phyloP scores from a whole-genome alignment of 2,797 vertebrate genomes.

The Coregonus ussuriensis region DNA sequence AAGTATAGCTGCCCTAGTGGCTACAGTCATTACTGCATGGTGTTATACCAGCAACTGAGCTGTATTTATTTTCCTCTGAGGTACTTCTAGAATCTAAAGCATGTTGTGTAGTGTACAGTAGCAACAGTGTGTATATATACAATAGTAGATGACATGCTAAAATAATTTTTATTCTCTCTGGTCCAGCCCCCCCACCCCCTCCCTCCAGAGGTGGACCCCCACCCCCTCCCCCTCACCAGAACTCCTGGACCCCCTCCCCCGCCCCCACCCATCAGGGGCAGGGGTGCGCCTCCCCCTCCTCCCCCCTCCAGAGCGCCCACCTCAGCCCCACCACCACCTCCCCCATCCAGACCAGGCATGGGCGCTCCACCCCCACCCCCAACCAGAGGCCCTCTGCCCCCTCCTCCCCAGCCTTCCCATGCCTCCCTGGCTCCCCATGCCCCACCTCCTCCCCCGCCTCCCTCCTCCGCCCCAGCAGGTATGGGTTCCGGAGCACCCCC shows the following conservation, averaged over 20 bases:
- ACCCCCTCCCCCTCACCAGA: constrained; percentile 65
- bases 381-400: constrained; percentile 60
- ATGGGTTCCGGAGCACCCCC: constrained; percentile 62
- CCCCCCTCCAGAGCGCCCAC: constrained; percentile 82
- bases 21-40: not conserved
- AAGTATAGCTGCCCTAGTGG: not conserved
- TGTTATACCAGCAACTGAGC: not conserved
- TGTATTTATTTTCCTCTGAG: not conserved
- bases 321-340: constrained; percentile 83
- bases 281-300: constrained; percentile 85
- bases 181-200: constrained; percentile 73
- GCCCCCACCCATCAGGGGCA: constrained; percentile 82
- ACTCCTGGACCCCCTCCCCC: constrained; percentile 74
- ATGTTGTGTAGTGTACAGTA: not conserved
- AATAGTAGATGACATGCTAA: not conserved
- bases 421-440: constrained; percentile 44
- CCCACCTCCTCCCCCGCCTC: constrained; percentile 67
- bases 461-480: constrained; percentile 45
- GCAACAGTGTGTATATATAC: not conserved
- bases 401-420: constrained; percentile 66
- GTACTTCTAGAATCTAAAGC: not conserved
- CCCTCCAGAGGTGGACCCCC: constrained; percentile 73
- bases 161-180: not conserved
- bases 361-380: constrained; percentile 82
- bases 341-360: constrained; percentile 82